Conservation (phyloP, 2,113 vertebrate species). For the Brienomyrus brachyistius region DNA sequence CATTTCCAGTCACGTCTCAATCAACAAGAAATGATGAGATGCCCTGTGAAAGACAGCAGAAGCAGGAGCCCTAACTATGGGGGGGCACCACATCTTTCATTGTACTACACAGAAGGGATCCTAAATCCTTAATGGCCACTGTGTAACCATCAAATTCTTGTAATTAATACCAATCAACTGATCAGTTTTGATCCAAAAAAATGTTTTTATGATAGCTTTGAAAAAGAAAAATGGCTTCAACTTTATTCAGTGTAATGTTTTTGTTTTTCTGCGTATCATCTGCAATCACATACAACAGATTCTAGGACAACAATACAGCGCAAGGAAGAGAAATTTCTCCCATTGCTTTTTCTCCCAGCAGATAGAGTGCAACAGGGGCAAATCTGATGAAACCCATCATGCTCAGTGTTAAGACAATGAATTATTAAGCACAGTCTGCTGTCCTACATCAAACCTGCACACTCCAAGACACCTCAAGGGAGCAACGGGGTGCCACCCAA, state of each 20-base stretch:
- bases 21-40: constrained; percentile 15
- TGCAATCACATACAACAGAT: constrained; percentile 4
- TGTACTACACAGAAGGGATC: not conserved
- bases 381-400: not conserved
- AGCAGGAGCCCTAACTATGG: not conserved
- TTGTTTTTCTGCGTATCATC: not conserved
- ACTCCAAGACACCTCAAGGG: constrained; percentile 30
- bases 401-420: constrained; percentile 35
- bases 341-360: not conserved
- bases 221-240: not conserved
- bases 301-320: not conserved
- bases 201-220: not conserved
- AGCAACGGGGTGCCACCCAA: constrained; percentile 30
- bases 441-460: constrained; percentile 36
- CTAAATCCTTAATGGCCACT: not conserved
- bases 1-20: constrained; percentile 24
- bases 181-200: not conserved
- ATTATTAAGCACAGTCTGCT: constrained; percentile 40
- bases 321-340: not conserved
- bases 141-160: not conserved
- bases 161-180: not conserved
- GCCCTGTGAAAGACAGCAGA: not conserved
- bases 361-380: not conserved
- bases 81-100: not conserved
- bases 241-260: not conserved